These are phyloP conservation scores for Psittacula echo DNA, from an alignment of 2,797 vertebrate genomes.

Conservation along the genomic window DNA sequence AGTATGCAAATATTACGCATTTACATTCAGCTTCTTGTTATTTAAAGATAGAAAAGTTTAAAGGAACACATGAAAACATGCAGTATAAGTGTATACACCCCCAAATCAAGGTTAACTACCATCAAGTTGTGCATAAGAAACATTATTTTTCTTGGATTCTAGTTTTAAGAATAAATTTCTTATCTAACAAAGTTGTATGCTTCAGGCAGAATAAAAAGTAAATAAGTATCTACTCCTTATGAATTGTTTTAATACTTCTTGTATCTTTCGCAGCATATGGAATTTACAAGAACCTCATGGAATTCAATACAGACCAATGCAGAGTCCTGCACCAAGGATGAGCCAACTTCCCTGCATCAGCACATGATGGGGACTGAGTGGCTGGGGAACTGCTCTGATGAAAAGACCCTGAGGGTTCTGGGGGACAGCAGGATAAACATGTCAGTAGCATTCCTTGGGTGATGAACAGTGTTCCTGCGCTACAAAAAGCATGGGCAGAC, in stretches of 20 bases:
- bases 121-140: neutral
- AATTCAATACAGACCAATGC: neutral
- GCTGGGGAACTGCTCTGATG: neutral
- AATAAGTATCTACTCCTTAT: neutral
- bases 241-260: neutral
- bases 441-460: neutral
- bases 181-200: neutral
- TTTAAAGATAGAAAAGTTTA: neutral
- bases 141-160: neutral
- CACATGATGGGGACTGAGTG: neutral
- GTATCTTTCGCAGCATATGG: neutral
- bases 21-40: neutral
- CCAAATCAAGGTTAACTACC: neutral
- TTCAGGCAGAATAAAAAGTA: neutral
- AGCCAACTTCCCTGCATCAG: neutral
- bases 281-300: neutral
- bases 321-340: neutral
- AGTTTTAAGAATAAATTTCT: neutral
- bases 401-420: neutral
- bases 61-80: neutral
- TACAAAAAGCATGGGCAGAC: neutral
- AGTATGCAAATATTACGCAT: neutral
- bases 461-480: neutral
- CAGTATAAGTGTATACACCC: neutral
- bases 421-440: neutral